Percentiles rank a stretch among this genome's conserved stretches.
Conservation (phyloP, 2,113 vertebrate species). For the Sander lucioperca region DNA sequence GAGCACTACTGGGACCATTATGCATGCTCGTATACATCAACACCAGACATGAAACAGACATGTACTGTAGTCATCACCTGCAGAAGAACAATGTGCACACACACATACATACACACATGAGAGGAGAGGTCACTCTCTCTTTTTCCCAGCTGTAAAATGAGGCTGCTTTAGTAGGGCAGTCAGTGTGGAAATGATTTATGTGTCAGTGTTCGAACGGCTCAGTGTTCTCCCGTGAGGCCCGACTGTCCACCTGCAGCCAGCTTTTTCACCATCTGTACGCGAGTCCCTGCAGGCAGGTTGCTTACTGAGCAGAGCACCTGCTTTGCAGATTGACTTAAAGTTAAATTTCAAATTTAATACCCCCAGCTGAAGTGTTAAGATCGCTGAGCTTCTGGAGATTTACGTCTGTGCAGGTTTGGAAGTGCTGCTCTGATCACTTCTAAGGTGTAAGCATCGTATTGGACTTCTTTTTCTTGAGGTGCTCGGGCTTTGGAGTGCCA, state of each 20-base stretch:
- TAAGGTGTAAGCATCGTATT: not conserved
- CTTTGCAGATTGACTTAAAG: slow-evolving; percentile 60
- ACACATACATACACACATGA: slow-evolving; percentile 3
- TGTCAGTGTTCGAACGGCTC: slow-evolving; percentile 39
- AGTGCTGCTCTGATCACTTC: not conserved
- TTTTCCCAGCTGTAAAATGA: slow-evolving; percentile 68
- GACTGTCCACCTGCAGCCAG: slow-evolving; percentile 73
- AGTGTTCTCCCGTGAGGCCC: slow-evolving; percentile 61
- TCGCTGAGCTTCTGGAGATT: slow-evolving; percentile 39
- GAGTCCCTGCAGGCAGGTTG: slow-evolving; percentile 59
- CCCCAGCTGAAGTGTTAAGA: slow-evolving; percentile 22
- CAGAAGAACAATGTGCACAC: slow-evolving; percentile 57
- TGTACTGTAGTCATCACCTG: slow-evolving; percentile 40
- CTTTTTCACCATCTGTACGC: slow-evolving; percentile 70
- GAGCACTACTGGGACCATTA: slow-evolving; percentile 46
- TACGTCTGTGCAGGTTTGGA: slow-evolving; percentile 24
- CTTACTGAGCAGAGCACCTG: slow-evolving; percentile 48
- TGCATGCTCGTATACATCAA: slow-evolving; percentile 25
- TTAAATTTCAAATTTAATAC: slow-evolving; percentile 47
- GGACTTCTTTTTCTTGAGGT: not conserved
- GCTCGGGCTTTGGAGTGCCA: not conserved
- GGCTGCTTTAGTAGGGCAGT: slow-evolving; percentile 71
- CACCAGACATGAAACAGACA: slow-evolving; percentile 4
- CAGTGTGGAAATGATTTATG: slow-evolving; percentile 76
- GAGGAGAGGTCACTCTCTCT: slow-evolving; percentile 67